Base-by-base conservation (phyloP, 2,113 vertebrate species). In the Ophthalmolycus amberensis region DNA sequence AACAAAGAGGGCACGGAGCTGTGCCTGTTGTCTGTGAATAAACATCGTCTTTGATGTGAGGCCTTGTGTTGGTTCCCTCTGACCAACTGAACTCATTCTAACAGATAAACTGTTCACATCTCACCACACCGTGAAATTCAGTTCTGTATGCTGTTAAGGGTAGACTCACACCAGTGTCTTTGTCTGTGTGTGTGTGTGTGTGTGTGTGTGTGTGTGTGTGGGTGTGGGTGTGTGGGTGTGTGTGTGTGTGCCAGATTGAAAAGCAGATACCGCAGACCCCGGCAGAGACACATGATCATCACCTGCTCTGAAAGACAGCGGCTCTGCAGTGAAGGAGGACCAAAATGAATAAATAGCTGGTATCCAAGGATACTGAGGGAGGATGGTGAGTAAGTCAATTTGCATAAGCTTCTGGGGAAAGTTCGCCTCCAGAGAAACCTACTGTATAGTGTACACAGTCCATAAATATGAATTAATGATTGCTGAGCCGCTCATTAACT, bases 371-470 rank as follows among this genome's bases (percentile, higher is more conserved):
- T 88, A 91, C 87, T 3, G 80, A 60, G 70, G 66, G 67, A 83
- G 79, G 85, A 79, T 65, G 85, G 85, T 83, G 90, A 91, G 86
- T 80, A 60, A 80, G 75, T 56, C 34, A 10, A 90, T 92, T 90
- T 90, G 88, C 88, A 85, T 91, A 89, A 44, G 83, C 66, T 82
- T 77, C 52, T 71, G 48, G 37, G 52, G 67, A 84, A 85, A 89
- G 85, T 91, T 92, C 67, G 64, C 77, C 73, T 83, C 77, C 75
- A 84, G 62, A 79, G 64, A 74, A 75, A 71, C 40, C 65, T 18
- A 50, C 63, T 75, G 63, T 82, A 73, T 63, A 75, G 32, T 32
- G 32, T 32, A 32, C 4, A 32, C 74, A 77, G 58, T 64, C 59
- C 40, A 63, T 67, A 44, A 72, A 69, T 10, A 37, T 75, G 48